These are phyloP conservation scores for Idaea biselata DNA, from an alignment of 2,888 invertebrate species.

Conservation along the genomic window DNA sequence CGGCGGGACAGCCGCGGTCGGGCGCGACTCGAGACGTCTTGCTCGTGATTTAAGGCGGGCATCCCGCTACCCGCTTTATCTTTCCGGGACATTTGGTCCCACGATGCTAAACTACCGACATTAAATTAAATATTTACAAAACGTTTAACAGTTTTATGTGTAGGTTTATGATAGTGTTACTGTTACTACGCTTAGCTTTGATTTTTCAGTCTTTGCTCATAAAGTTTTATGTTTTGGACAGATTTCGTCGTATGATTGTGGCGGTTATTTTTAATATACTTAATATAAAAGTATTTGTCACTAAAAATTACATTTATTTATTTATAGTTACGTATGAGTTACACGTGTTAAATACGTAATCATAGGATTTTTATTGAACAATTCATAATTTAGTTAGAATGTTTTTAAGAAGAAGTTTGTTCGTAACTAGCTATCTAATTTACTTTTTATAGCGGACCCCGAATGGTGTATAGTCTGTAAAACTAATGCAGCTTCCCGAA, in stretches of 20 bases:
- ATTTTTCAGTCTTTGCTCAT: background rate
- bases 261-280: background rate
- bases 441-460: background rate
- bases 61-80: slow-evolving; percentile 41
- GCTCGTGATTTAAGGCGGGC: slow-evolving; percentile 33
- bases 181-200: background rate
- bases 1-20: background rate
- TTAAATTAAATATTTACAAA: background rate
- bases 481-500: background rate
- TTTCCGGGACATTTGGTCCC: slow-evolving; percentile 45
- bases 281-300: background rate
- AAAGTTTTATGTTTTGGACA: background rate
- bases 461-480: background rate
- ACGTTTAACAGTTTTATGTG: slow-evolving; percentile 1
- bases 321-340: background rate
- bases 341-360: too few relatives aligned
- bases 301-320: background rate
- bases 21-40: slow-evolving; percentile 3
- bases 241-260: background rate
- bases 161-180: slow-evolving; percentile 1
- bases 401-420: background rate
- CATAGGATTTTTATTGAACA: too few relatives aligned
- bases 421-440: background rate
- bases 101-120: slow-evolving; percentile 10
- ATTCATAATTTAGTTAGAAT: background rate